Base-by-base conservation (phyloP, 2,113 vertebrate genomes). In the Cyanoderma ruficeps region DNA sequence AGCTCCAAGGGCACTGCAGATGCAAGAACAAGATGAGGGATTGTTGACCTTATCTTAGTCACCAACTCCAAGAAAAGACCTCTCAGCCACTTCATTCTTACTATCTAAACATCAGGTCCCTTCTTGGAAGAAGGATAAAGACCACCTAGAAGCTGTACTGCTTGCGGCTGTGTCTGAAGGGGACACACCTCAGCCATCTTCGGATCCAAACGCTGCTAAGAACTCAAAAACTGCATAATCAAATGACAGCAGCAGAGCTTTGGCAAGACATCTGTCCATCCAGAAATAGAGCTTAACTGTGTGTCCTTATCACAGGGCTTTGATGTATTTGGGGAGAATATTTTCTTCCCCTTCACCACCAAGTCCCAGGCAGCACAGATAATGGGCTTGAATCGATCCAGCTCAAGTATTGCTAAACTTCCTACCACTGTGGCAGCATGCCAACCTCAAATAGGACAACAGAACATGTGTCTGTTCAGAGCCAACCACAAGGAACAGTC, bases 351-450 rank as follows among this genome's bases (percentile, higher is more conserved):
- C 71, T 90, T 83, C 2, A 3, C 88, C 13, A 11, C 55, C 0
- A 13, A 95, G 68, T 92, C 85, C 68, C 71, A 95, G 35, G 95
- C 92, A 96, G 52, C 76, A 77, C 47, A 94, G 96, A 93, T 96
- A 96, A 96, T 96, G 94, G 95, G 76, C 89, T 94, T 92, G 83
- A 63, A 97, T 97, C 39, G 89, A 97, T 97, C 93, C 80, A 89
- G 30, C 64, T 93, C 91, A 90, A 96, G 91, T 95, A 96, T 92
- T 97, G 93, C 95, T 97, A 89, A 97, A 96, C 96, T 94, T 97
- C 93, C 94, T 93, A 93, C 94, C 91, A 95, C 52, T 0, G 0
- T 97, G 94, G 95, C 96, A 93, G 86, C 60, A 10, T 1, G 95
- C 95, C 94, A 97, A 83, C 56, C 65, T 89, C 89, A 90, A 93